These are phyloP conservation scores for Ladona fulva DNA, from an alignment of 1,140 invertebrate genomes.

Conservation along the genomic window DNA sequence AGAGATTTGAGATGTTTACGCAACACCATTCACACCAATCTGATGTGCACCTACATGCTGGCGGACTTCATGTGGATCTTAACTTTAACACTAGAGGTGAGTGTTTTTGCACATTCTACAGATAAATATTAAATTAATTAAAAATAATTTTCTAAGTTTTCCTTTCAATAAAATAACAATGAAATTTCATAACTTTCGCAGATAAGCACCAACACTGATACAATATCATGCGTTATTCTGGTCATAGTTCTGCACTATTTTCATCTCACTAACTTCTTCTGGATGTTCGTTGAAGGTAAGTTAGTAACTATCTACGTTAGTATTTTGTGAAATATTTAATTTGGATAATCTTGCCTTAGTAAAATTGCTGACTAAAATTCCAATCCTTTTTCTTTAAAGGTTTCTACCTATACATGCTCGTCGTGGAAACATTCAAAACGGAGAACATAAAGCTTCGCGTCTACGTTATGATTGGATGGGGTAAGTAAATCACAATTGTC, in stretches of 20 bases:
- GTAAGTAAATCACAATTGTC: no score
- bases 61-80: conserved; percentile 73
- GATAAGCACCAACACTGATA: conserved; percentile 49
- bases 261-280: conserved; percentile 89
- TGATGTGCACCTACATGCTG: conserved; percentile 77
- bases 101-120: neutral
- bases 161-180: no score
- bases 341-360: no score
- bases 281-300: conserved; percentile 96
- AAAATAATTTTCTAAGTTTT: no score
- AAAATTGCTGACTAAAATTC: no score
- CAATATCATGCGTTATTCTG: conserved; percentile 57
- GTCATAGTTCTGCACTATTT: conserved; percentile 79
- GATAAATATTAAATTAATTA: no score
- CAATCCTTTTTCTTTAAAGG: conserved; percentile 44
- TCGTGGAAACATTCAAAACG: conserved; percentile 83
- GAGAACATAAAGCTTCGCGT: conserved; percentile 81
- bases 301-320: neutral
- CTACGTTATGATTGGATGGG: conserved; percentile 85
- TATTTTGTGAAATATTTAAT: no score
- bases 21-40: conserved; percentile 84
- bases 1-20: conserved; percentile 84
- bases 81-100: conserved; percentile 54
- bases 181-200: conserved; percentile 33
- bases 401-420: conserved; percentile 84